A percentile compares a stretch with the other conserved stretches of the same genome.
Evolutionary conservation across 1,140 invertebrate genomes (phyloP).

Genomic region (Nasonia vitripennis): DNA sequence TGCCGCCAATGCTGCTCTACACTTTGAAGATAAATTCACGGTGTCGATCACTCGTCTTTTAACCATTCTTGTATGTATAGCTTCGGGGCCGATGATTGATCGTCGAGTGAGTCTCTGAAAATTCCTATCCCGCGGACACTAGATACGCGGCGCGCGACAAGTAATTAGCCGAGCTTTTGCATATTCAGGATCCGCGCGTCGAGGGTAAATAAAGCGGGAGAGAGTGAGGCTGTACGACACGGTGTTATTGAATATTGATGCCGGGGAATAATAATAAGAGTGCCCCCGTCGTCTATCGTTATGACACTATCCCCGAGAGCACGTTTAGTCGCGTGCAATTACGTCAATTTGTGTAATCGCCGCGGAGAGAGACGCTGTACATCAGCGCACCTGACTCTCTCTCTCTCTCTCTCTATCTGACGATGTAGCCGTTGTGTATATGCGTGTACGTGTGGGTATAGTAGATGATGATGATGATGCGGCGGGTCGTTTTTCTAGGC

Average conservation of each 20-base stretch:
- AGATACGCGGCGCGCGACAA: too few species aligned
- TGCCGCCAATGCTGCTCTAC: background rate
- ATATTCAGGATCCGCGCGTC: background rate
- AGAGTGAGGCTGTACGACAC: background rate
- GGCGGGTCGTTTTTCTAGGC: background rate
- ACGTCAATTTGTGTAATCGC: conserved; percentile 45
- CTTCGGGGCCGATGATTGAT: background rate
- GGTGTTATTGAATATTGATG: conserved; percentile 36
- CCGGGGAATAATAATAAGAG: conserved; percentile 25
- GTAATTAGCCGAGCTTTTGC: background rate
- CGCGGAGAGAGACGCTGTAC: background rate
- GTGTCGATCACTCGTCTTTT: background rate
- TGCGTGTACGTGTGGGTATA: too few species aligned
- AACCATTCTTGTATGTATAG: background rate
- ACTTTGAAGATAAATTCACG: background rate
- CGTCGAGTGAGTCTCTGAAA: background rate
- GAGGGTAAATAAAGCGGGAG: background rate
- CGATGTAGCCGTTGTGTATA: too few species aligned
- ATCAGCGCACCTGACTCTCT: background rate
- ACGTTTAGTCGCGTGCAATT: conserved; percentile 22
- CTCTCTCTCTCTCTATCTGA: background rate
- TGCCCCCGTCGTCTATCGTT: background rate
- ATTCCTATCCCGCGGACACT: too few species aligned
- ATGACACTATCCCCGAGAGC: background rate
- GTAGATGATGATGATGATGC: background rate